A percentile compares a stretch with the other conserved stretches of the same genome.
These are phyloP conservation scores for Drosophila rufa DNA, from an alignment of 1,140 invertebrate genomes.

Conservation along the genomic window DNA sequence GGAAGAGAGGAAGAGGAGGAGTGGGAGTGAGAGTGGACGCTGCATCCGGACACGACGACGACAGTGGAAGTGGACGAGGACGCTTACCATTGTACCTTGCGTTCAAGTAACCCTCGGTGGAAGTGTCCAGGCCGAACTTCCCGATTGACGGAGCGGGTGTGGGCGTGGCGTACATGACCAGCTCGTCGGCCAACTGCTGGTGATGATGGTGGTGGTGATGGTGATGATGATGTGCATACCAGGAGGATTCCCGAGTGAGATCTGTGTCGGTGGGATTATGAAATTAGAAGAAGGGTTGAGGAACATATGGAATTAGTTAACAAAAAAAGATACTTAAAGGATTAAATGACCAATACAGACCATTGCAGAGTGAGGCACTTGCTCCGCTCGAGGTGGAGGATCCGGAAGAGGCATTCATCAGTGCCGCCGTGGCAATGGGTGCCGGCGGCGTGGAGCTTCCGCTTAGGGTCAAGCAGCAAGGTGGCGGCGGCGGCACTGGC, in stretches of 20 bases:
- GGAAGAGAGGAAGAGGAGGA: not conserved
- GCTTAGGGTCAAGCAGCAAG: slow-evolving; percentile 57
- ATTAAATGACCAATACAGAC: slow-evolving; percentile 24
- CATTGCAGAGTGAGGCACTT: slow-evolving; percentile 62
- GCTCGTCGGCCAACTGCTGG: slow-evolving; percentile 71
- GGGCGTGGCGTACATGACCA: slow-evolving; percentile 79
- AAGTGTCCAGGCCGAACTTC: slow-evolving; percentile 80
- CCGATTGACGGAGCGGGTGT: slow-evolving; percentile 71
- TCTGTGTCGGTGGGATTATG: slow-evolving; percentile 41
- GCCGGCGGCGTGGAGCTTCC: slow-evolving; percentile 54
- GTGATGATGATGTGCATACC: slow-evolving; percentile 79
- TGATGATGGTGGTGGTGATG: slow-evolving; percentile 76
- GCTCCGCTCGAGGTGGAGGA: slow-evolving; percentile 36
- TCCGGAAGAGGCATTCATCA: slow-evolving; percentile 61
- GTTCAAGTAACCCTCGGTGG: slow-evolving; percentile 84
- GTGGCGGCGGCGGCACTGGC: slow-evolving; percentile 25
- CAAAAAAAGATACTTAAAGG: too few species aligned
- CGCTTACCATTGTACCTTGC: slow-evolving; percentile 85
- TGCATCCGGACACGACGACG: slow-evolving; percentile 49
- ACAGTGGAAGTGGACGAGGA: slow-evolving; percentile 49
- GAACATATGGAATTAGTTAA: not conserved
- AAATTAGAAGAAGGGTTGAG: not conserved
- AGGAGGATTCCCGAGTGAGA: slow-evolving; percentile 76
- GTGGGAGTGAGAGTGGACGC: slow-evolving; percentile 4
- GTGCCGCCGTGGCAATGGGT: slow-evolving; percentile 48